Evolutionary conservation across 2,113 vertebrate species (phyloP).

Genomic region (Callaeas wilsoni): DNA sequence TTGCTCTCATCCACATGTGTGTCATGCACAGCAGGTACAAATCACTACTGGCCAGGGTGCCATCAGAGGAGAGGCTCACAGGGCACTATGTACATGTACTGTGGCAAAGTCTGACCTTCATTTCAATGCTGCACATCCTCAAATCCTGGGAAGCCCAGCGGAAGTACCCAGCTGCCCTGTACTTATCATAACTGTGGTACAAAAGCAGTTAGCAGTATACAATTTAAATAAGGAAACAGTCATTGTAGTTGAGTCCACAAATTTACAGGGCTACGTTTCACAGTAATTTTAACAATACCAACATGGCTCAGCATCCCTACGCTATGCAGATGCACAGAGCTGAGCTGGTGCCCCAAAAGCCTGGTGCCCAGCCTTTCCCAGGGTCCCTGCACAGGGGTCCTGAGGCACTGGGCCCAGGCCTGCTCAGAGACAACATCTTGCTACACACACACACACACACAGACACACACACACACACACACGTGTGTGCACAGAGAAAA

Average conservation of each 20-base stretch:
- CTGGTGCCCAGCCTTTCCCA: neutral
- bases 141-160: neutral
- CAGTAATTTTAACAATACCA: neutral
- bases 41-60: neutral
- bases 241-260: neutral
- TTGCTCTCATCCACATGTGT: rapidly evolving
- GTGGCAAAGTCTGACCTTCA: neutral
- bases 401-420: neutral
- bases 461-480: neutral
- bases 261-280: neutral
- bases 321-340: neutral
- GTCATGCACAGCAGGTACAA: neutral
- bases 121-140: neutral
- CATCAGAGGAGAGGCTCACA: neutral
- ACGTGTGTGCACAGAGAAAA: neutral
- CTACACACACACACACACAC: neutral
- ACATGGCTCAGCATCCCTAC: neutral
- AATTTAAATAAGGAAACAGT: neutral
- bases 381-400: neutral
- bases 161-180: neutral
- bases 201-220: neutral
- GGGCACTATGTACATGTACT: neutral
- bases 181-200: neutral
- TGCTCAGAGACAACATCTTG: neutral
- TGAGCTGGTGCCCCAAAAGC: neutral